phyloP scores from a whole-genome alignment of 2,797 vertebrate genomes.

The Phoeniculus purpureus region DNA sequence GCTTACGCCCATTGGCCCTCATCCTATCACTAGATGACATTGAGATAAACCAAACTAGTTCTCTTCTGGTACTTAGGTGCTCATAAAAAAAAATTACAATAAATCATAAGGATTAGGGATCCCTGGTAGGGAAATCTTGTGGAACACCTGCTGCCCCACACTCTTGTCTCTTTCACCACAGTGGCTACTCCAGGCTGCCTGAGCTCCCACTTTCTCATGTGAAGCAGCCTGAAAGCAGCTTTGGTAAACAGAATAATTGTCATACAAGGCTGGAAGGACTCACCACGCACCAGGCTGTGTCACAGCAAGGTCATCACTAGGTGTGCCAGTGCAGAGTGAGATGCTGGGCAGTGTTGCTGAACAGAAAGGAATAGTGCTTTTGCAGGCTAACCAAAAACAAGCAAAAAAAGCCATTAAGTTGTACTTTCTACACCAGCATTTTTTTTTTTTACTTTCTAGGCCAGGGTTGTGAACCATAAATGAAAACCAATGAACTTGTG shows the following conservation, averaged over 20 bases:
- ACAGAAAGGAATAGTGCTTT: background rate
- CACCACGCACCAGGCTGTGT: background rate
- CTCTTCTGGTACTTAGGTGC: background rate
- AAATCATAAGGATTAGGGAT: conserved; percentile 25
- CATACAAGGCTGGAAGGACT: background rate
- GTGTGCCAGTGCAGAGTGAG: background rate
- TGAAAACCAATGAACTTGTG: background rate
- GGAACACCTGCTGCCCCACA: background rate
- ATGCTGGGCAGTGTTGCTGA: background rate
- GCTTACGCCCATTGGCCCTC: too few species aligned
- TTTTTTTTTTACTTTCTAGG: background rate
- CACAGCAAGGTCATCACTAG: background rate
- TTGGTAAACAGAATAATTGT: background rate
- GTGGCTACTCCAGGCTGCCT: background rate
- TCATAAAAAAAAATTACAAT: conserved; percentile 8
- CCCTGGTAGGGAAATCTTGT: background rate
- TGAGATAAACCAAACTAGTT: background rate
- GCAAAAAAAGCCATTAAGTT: background rate
- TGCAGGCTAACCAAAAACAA: background rate
- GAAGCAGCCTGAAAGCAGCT: background rate
- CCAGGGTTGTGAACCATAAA: background rate
- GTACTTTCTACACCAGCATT: background rate
- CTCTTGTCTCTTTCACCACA: fast-evolving
- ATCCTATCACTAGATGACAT: too few species aligned
- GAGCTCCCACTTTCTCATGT: background rate